These are phyloP conservation scores for Oryctes rhinoceros DNA, from an alignment of 1,140 invertebrate species.

Conservation along the genomic window DNA sequence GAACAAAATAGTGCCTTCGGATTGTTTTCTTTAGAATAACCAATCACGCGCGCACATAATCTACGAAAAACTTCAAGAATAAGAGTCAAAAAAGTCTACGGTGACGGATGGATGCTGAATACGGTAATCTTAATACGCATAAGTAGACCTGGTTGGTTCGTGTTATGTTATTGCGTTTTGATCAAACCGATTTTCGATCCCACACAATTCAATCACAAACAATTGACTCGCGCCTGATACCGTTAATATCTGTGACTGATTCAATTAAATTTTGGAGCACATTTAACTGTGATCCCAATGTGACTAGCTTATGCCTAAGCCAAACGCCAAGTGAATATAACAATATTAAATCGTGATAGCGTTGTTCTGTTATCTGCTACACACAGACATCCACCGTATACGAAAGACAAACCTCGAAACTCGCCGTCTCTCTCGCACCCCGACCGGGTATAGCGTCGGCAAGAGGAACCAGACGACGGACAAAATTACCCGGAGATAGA, in stretches of 20 bases:
- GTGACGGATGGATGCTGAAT: too few species aligned
- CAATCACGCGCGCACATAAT: slow-evolving; percentile 18
- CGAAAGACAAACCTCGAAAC: slow-evolving; percentile 38
- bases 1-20: background rate
- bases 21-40: background rate
- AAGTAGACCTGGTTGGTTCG: background rate
- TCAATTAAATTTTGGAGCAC: slow-evolving; percentile 61
- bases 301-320: slow-evolving; percentile 62
- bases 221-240: slow-evolving; percentile 59
- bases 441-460: background rate
- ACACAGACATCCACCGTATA: slow-evolving; percentile 27
- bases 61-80: too few species aligned
- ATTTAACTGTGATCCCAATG: slow-evolving; percentile 60
- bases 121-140: slow-evolving; percentile 6
- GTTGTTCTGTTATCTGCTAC: slow-evolving; percentile 58
- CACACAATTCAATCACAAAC: slow-evolving; percentile 54
- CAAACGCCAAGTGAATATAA: slow-evolving; percentile 62
- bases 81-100: too few species aligned
- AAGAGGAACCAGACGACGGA: background rate
- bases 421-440: slow-evolving; percentile 24
- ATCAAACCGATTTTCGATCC: slow-evolving; percentile 35
- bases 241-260: slow-evolving; percentile 63
- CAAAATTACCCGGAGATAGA: slow-evolving; percentile 10
- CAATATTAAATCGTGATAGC: slow-evolving; percentile 62
- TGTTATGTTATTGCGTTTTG: slow-evolving; percentile 27